Conservation (phyloP, 2,113 vertebrate species). For the Origma solitaria region DNA sequence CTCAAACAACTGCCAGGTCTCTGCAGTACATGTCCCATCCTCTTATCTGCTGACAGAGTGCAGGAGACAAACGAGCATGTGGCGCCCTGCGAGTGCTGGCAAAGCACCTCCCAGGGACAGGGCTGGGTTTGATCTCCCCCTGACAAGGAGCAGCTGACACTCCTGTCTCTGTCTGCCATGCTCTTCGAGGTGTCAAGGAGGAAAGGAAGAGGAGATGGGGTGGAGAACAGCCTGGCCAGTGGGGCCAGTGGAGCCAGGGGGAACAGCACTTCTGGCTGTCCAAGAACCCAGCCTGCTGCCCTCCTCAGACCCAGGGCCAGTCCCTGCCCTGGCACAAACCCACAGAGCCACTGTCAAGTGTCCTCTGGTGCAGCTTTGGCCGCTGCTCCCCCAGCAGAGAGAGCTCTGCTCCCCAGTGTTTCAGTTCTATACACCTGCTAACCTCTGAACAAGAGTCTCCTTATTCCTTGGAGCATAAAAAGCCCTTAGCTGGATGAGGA, state of each 20-base stretch:
- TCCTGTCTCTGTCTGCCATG: background rate
- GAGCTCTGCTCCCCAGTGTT: accelerated
- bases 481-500: background rate
- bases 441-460: background rate
- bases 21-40: background rate
- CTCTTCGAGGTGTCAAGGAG: accelerated
- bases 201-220: background rate
- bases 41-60: background rate
- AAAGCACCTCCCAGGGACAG: background rate
- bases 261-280: background rate
- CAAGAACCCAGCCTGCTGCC: background rate
- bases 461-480: background rate
- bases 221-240: background rate
- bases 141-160: background rate
- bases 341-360: background rate
- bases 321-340: background rate
- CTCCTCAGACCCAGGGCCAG: background rate
- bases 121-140: background rate
- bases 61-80: background rate
- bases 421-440: background rate
- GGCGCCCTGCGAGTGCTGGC: background rate
- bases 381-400: background rate
- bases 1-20: background rate
- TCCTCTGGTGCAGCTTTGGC: background rate
- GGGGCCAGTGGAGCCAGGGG: background rate